These are phyloP conservation scores for Coracias cyanogaster DNA, from an alignment of 2,797 vertebrate genomes.

Conservation along the genomic window DNA sequence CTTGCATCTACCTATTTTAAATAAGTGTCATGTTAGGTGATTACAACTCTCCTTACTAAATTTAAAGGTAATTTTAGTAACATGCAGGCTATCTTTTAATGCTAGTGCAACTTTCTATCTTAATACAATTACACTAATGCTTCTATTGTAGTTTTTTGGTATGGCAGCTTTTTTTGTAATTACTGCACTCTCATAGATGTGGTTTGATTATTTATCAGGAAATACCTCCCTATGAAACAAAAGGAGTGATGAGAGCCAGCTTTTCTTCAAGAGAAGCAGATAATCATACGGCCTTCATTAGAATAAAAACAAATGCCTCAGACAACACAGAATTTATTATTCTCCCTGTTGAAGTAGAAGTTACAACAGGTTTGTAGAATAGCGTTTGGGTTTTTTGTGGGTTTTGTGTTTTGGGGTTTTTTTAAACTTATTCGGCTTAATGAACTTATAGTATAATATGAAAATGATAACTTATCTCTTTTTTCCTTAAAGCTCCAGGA, in stretches of 20 bases:
- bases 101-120: background rate
- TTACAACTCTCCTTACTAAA: background rate
- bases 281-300: slow-evolving; percentile 98
- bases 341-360: slow-evolving; percentile 98
- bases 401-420: background rate
- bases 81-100: background rate
- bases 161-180: background rate
- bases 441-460: background rate
- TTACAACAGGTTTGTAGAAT: slow-evolving; percentile 90
- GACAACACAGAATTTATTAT: slow-evolving; percentile 95
- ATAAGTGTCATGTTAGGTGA: background rate
- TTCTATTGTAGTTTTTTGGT: background rate
- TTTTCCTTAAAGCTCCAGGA: slow-evolving; percentile 87
- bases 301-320: slow-evolving; percentile 96
- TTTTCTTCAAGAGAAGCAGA: slow-evolving; percentile 98
- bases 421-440: background rate
- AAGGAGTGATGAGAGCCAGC: slow-evolving; percentile 98
- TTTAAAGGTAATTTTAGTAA: background rate
- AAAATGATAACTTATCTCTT: slow-evolving; percentile 10
- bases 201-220: slow-evolving; percentile 82
- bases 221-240: slow-evolving; percentile 98
- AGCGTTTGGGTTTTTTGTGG: background rate
- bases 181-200: background rate
- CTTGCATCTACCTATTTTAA: background rate
- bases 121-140: background rate